Evolutionary conservation across 2,797 vertebrate genomes (phyloP).

Genomic region (Pantherophis vulpinus): DNA sequence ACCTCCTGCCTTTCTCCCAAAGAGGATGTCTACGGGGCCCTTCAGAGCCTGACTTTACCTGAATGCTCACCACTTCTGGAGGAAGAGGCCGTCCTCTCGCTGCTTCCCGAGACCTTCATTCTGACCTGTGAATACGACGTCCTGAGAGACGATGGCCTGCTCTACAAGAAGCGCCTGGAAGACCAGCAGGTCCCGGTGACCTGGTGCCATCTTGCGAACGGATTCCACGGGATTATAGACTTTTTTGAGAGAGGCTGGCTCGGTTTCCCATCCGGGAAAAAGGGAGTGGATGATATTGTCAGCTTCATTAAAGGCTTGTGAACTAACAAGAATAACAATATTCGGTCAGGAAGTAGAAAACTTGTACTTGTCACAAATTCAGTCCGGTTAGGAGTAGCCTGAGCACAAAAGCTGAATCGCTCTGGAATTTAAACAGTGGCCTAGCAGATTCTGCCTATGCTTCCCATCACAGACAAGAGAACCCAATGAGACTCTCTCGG

Average conservation of each 20-base stretch:
- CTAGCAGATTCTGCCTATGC: not conserved
- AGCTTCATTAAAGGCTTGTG: constrained; percentile 73
- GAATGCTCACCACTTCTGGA: constrained; percentile 75
- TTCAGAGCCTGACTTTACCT: constrained; percentile 60
- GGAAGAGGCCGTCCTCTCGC: constrained; percentile 65
- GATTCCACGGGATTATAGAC: constrained; percentile 78
- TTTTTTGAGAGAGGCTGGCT: constrained; percentile 70
- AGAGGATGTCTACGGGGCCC: constrained; percentile 63
- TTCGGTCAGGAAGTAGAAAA: not conserved
- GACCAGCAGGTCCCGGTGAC: constrained; percentile 74
- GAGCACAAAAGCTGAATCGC: not conserved
- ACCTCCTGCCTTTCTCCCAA: constrained; percentile 49
- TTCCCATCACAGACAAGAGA: not conserved
- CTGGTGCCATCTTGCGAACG: constrained; percentile 76
- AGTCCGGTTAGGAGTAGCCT: not conserved
- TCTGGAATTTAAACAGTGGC: not conserved
- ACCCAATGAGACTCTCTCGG: rapidly evolving
- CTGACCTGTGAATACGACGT: constrained; percentile 84
- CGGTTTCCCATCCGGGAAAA: constrained; percentile 72
- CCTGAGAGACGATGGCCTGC: constrained; percentile 79
- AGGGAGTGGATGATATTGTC: constrained; percentile 69
- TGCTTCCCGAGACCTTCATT: constrained; percentile 75
- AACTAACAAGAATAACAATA: not conserved
- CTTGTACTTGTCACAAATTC: not conserved
- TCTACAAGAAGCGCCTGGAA: constrained; percentile 81